These are phyloP conservation scores for Climacteris rufus DNA, from an alignment of 2,113 vertebrate species.

Conservation along the genomic window DNA sequence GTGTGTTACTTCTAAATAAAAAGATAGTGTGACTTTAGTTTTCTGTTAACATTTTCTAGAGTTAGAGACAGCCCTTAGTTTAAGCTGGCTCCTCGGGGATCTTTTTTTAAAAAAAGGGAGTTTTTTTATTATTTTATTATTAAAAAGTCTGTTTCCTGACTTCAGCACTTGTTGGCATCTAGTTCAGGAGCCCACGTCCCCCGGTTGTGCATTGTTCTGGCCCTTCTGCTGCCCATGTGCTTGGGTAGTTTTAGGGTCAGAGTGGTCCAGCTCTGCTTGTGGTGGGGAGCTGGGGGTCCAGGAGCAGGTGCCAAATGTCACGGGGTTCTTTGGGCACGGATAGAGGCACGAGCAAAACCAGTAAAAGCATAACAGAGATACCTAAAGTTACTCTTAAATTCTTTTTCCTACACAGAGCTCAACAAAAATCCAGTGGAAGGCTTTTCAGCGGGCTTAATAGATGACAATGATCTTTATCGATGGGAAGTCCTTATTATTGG, in stretches of 20 bases:
- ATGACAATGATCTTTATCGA: slow-evolving; percentile 98
- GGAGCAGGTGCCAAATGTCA: accelerated
- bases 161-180: not conserved
- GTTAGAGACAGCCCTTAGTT: not conserved
- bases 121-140: too few species aligned
- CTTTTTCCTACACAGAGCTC: slow-evolving; percentile 83
- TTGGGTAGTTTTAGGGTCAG: not conserved
- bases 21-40: not conserved
- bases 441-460: slow-evolving; percentile 98
- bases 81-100: not conserved
- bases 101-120: too few species aligned
- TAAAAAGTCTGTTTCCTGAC: not conserved
- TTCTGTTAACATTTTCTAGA: not conserved
- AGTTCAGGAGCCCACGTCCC: not conserved
- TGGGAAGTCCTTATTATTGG: slow-evolving; percentile 99
- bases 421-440: slow-evolving; percentile 99
- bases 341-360: not conserved
- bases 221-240: not conserved
- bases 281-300: not conserved
- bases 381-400: slow-evolving; percentile 39
- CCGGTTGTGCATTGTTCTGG: not conserved
- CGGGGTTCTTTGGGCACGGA: accelerated
- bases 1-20: not conserved
- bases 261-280: accelerated
- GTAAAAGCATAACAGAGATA: not conserved